A percentile compares a stretch with the other conserved stretches of the same genome.
phyloP scores from a whole-genome alignment of 37 sponge, comb jelly and placozoan genomes.

The Ephydatia muelleri region DNA sequence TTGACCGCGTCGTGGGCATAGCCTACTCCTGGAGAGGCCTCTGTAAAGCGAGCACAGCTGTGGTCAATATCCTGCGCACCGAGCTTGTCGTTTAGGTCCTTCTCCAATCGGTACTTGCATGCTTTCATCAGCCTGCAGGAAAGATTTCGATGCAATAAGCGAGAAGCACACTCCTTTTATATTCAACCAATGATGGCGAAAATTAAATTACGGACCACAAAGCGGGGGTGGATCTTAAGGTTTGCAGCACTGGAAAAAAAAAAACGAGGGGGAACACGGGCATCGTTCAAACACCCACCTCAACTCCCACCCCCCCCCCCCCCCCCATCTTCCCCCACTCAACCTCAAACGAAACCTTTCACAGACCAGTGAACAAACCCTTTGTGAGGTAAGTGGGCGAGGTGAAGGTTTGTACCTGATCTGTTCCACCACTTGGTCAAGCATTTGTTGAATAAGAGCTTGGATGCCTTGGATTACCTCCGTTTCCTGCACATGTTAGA shows the following conservation, averaged over 20 bases:
- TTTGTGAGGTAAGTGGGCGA: not conserved
- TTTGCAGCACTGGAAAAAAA: not conserved
- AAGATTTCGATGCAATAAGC: not conserved
- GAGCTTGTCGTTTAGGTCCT: constrained; percentile 90
- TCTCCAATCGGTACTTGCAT: constrained; percentile 89
- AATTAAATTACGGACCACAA: not conserved
- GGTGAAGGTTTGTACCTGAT: constrained; percentile 58
- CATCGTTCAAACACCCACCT: not conserved
- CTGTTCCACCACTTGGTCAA: constrained; percentile 89
- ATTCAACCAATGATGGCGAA: not conserved
- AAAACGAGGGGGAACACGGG: not conserved
- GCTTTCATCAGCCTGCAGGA: constrained; percentile 76
- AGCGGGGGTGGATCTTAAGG: not conserved
- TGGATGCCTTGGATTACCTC: constrained; percentile 89
- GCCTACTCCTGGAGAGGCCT: constrained; percentile 41
- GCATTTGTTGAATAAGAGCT: constrained; percentile 74
- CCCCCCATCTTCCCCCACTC: constrained; percentile 4
- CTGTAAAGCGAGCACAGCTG: constrained; percentile 65
- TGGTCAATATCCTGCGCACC: constrained; percentile 77
- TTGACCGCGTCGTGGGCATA: constrained; percentile 36
- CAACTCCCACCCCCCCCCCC: not conserved
- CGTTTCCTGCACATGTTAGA: constrained; percentile 66
- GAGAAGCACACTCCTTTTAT: not conserved
- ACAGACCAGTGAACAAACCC: constrained; percentile 27
- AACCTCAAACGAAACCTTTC: constrained; percentile 25